Conservation (phyloP, 2,888 invertebrate genomes). For the Patella caerulea region DNA sequence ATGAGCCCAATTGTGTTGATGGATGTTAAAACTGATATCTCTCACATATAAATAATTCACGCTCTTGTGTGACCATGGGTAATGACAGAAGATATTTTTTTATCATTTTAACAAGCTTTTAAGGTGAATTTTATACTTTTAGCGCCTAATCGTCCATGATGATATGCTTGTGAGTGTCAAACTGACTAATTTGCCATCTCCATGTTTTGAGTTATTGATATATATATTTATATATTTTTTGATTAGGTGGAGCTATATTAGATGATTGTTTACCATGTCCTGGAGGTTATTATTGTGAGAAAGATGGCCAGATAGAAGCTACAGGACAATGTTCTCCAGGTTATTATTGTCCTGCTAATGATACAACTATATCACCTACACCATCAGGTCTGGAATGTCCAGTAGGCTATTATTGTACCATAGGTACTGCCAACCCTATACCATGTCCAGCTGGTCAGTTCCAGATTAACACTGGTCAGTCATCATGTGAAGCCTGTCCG, state of each 20-base stretch:
- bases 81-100: neutral
- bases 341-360: constrained; percentile 68
- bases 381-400: constrained; percentile 58
- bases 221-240: neutral
- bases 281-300: constrained; percentile 64
- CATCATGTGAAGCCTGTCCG: constrained; percentile 61
- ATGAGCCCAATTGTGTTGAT: no score
- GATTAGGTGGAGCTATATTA: constrained; percentile 54
- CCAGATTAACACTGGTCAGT: constrained; percentile 56
- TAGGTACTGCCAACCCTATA: constrained; percentile 56
- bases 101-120: neutral
- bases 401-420: constrained; percentile 60
- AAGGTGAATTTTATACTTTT: no score
- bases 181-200: neutral
- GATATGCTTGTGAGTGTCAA: neutral
- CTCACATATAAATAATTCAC: no score
- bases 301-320: constrained; percentile 56
- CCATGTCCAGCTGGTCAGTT: constrained; percentile 61
- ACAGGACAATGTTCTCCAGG: constrained; percentile 62
- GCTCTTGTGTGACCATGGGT: no score
- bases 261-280: constrained; percentile 65
- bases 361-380: constrained; percentile 52
- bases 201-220: neutral
- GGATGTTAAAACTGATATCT: no score
- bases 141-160: neutral